Percentiles rank a stretch among this genome's conserved stretches.
Evolutionary conservation across 2,888 invertebrate species (phyloP).

Genomic region (Torymus auratus): DNA sequence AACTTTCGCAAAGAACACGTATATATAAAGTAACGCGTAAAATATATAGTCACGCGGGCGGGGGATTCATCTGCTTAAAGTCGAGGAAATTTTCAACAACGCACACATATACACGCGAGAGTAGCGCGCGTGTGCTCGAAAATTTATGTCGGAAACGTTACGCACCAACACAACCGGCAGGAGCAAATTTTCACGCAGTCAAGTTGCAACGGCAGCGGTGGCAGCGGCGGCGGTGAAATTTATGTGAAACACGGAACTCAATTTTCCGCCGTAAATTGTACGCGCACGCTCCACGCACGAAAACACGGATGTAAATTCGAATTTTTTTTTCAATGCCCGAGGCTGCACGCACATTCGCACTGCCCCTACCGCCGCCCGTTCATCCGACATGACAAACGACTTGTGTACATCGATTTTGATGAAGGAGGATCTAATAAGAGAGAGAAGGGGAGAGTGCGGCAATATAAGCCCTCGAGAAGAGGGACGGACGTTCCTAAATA

Average conservation of each 20-base stretch:
- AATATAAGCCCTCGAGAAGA: background rate
- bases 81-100: background rate
- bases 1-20: no score
- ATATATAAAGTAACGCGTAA: no score
- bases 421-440: constrained; percentile 31
- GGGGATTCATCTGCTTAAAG: no score
- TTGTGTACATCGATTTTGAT: constrained; percentile 43
- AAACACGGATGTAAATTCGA: constrained; percentile 48
- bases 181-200: constrained; percentile 29
- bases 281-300: background rate
- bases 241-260: constrained; percentile 21
- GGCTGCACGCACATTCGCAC: constrained; percentile 15
- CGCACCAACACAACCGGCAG: constrained; percentile 5
- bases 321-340: constrained; percentile 10
- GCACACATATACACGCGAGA: no score
- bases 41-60: no score
- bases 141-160: constrained; percentile 32
- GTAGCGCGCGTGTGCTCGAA: background rate
- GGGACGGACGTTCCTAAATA: constrained; percentile 15
- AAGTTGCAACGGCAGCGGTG: background rate
- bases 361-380: background rate
- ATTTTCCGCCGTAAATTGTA: constrained; percentile 35
- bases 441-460: no score
- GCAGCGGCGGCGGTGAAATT: constrained; percentile 7
- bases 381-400: constrained; percentile 47